Conservation (phyloP, 2,888 invertebrate genomes). For the Encarsia formosa region DNA sequence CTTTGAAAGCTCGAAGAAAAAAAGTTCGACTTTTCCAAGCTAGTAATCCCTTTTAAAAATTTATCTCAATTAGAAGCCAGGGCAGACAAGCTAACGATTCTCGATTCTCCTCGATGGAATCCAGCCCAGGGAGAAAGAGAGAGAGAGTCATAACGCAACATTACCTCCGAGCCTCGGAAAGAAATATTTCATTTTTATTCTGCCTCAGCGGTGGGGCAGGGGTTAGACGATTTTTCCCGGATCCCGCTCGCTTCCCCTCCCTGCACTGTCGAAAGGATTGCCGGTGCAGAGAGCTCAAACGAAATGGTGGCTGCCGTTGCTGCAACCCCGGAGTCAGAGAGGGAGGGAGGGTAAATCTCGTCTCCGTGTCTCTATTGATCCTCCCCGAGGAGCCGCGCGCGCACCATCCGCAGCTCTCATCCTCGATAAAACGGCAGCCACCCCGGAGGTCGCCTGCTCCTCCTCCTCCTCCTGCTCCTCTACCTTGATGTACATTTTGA, state of each 20-base stretch:
- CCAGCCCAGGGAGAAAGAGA: too few species aligned
- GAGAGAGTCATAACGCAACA: too few species aligned
- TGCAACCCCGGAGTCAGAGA: neutral
- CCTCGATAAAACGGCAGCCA: neutral
- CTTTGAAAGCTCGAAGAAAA: too few species aligned
- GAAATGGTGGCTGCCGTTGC: slow-evolving; percentile 11
- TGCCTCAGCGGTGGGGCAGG: too few species aligned
- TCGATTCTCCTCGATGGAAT: too few species aligned
- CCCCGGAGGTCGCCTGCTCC: neutral
- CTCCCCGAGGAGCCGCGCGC: slow-evolving; percentile 50
- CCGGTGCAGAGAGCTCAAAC: slow-evolving; percentile 14
- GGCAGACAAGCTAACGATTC: too few species aligned
- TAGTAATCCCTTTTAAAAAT: too few species aligned
- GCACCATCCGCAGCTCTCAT: slow-evolving; percentile 28
- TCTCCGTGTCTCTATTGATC: slow-evolving; percentile 53
- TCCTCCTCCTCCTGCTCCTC: neutral
- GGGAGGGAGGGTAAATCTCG: slow-evolving; percentile 33
- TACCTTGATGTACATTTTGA: too few species aligned
- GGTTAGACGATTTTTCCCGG: slow-evolving; percentile 8
- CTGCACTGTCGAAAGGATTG: slow-evolving; percentile 18
- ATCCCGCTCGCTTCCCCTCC: slow-evolving; percentile 9
- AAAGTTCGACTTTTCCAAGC: too few species aligned
- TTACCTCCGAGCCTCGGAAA: slow-evolving; percentile 35
- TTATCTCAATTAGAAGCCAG: too few species aligned
- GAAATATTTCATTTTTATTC: neutral